A percentile compares a stretch with the other conserved stretches of the same genome.
phyloP scores from a whole-genome alignment of 2,113 vertebrate species.

The Mormyrus iriodes region DNA sequence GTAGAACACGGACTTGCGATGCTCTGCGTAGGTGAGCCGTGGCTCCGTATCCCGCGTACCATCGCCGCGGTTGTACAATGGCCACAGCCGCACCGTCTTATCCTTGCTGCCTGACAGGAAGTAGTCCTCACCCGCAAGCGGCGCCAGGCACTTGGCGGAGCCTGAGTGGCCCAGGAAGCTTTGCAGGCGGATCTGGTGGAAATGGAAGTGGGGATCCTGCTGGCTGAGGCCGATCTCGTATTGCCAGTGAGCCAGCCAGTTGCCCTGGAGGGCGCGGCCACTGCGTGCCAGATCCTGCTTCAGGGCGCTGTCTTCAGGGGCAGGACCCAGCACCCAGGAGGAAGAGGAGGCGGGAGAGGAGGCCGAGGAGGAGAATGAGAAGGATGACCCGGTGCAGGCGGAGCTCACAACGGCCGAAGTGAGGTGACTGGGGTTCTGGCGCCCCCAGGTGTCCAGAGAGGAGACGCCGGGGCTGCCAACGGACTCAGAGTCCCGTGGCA shows the following conservation, averaged over 20 bases:
- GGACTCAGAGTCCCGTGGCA: constrained; percentile 62
- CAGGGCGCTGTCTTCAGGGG: constrained; percentile 69
- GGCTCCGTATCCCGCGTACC: constrained; percentile 78
- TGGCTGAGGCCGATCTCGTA: constrained; percentile 93
- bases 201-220: constrained; percentile 88
- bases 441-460: constrained; percentile 53
- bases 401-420: constrained; percentile 44
- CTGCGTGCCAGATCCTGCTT: constrained; percentile 86
- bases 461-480: constrained; percentile 43
- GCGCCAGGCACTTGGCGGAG: constrained; percentile 82
- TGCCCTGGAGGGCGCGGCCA: constrained; percentile 79
- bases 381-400: constrained; percentile 35
- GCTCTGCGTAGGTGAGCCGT: constrained; percentile 73
- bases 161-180: constrained; percentile 84
- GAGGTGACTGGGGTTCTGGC: constrained; percentile 37
- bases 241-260: constrained; percentile 98
- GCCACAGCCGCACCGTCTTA: constrained; percentile 90
- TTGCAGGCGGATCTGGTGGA: constrained; percentile 95
- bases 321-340: constrained; percentile 49
- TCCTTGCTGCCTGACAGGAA: constrained; percentile 96
- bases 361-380: constrained; percentile 42
- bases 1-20: constrained; percentile 86
- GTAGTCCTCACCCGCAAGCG: constrained; percentile 82
- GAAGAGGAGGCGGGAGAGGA: constrained; percentile 50
- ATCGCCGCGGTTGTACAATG: constrained; percentile 86